A percentile compares a stretch with the other conserved stretches of the same genome.
Evolutionary conservation across 1,140 invertebrate species (phyloP).

Genomic region (Wasmannia auropunctata): DNA sequence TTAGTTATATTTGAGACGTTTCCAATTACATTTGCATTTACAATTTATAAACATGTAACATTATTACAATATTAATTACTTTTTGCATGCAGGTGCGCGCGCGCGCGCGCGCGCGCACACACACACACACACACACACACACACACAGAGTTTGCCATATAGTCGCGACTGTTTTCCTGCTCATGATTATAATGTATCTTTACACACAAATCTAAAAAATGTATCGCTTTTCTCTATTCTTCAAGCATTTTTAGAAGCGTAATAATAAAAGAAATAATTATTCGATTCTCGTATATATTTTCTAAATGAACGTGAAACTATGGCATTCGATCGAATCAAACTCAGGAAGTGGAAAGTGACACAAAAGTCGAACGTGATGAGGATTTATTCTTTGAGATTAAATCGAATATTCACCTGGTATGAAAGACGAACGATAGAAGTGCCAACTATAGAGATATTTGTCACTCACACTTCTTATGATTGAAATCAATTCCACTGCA

Average conservation of each 20-base stretch:
- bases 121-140: neutral
- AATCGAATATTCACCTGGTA: constrained; percentile 61
- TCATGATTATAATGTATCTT: neutral
- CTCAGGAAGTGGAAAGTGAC: constrained; percentile 66
- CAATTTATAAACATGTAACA: neutral
- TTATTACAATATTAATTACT: neutral
- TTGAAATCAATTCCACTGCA: neutral
- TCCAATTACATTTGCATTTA: no score
- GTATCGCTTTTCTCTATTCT: neutral
- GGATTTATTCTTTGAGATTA: constrained; percentile 68
- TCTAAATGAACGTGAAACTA: constrained; percentile 60
- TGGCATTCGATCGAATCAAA: constrained; percentile 65
- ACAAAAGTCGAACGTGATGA: constrained; percentile 66
- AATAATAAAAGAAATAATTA: neutral
- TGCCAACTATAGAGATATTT: constrained; percentile 2
- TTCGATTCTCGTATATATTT: neutral
- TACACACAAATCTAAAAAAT: neutral
- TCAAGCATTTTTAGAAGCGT: neutral
- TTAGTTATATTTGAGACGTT: neutral
- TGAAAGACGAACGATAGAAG: constrained; percentile 38
- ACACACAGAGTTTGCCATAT: neutral
- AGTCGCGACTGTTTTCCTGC: neutral
- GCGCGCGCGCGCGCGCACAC: neutral
- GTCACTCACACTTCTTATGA: neutral
- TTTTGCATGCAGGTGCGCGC: neutral